Conservation (phyloP, 2,113 vertebrate species). For the Crotalus horridus region DNA sequence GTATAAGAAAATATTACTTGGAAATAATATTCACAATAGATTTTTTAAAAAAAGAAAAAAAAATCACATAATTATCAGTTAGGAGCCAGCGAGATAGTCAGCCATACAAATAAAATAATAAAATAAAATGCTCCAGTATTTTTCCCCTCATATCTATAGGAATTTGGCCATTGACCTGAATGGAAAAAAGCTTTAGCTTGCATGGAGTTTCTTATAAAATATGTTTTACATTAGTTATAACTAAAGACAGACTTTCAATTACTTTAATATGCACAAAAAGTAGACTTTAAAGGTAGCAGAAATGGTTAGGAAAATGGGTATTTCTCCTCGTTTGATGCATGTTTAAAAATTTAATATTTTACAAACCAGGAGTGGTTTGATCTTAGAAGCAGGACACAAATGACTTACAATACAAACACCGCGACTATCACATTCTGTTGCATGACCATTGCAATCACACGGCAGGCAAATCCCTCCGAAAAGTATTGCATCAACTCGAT, state of each 20-base stretch:
- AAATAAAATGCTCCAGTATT: neutral
- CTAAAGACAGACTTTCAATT: neutral
- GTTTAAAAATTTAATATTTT: neutral
- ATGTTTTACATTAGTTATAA: neutral
- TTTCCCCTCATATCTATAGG: neutral
- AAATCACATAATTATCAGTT: neutral
- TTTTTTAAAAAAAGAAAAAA: neutral
- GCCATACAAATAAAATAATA: neutral
- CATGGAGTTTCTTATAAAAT: neutral
- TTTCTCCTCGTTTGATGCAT: rapidly evolving
- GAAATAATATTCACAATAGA: neutral
- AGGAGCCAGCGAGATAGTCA: neutral
- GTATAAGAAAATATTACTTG: neutral
- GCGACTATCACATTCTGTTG: slow-evolving; percentile 75
- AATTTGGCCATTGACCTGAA: neutral
- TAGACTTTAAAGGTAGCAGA: neutral
- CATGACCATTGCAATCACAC: slow-evolving; percentile 87
- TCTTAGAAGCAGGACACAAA: neutral
- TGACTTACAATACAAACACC: slow-evolving; percentile 85
- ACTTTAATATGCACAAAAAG: neutral
- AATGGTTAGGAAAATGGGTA: neutral
- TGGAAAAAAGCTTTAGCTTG: slow-evolving; percentile 13
- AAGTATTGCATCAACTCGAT: slow-evolving; percentile 86
- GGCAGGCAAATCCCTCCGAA: slow-evolving; percentile 92
- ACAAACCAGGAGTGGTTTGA: neutral